phyloP scores from a whole-genome alignment of 1,140 invertebrate genomes.

The Intoshia linei region DNA sequence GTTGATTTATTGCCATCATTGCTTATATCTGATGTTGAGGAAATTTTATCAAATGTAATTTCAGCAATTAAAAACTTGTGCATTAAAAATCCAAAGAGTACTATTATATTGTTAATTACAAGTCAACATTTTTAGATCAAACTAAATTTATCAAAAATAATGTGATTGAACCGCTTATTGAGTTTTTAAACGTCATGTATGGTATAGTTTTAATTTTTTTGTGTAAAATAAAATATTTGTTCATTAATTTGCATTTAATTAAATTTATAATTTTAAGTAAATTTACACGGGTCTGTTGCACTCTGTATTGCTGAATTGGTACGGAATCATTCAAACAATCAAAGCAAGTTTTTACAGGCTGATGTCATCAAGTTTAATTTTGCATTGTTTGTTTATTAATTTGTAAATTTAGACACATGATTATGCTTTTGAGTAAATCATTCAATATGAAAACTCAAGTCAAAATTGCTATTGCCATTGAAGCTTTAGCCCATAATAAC shows the following conservation, averaged over 20 bases:
- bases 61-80: constrained; percentile 19
- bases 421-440: constrained; percentile 17
- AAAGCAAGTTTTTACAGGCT: constrained; percentile 12
- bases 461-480: constrained; percentile 19
- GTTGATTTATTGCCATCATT: constrained; percentile 6
- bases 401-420: not conserved
- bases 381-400: not conserved
- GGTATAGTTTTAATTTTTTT: constrained; percentile 8
- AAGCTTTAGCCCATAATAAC: constrained; percentile 18
- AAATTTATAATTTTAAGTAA: constrained; percentile 8
- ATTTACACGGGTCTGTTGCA: constrained; percentile 15
- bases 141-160: constrained; percentile 11
- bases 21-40: constrained; percentile 17
- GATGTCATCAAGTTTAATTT: constrained; percentile 14
- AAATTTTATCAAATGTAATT: constrained; percentile 19
- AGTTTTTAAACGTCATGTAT: constrained; percentile 16
- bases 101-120: too few relatives aligned
- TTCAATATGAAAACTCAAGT: constrained; percentile 16
- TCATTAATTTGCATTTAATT: not conserved
- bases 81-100: too few relatives aligned
- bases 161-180: constrained; percentile 15
- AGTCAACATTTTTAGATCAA: constrained; percentile 15
- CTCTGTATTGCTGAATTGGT: constrained; percentile 15
- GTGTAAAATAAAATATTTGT: constrained; percentile 1
- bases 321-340: constrained; percentile 12